These are phyloP conservation scores for Andrena bicolor DNA, from an alignment of 2,888 invertebrate species.

Conservation along the genomic window DNA sequence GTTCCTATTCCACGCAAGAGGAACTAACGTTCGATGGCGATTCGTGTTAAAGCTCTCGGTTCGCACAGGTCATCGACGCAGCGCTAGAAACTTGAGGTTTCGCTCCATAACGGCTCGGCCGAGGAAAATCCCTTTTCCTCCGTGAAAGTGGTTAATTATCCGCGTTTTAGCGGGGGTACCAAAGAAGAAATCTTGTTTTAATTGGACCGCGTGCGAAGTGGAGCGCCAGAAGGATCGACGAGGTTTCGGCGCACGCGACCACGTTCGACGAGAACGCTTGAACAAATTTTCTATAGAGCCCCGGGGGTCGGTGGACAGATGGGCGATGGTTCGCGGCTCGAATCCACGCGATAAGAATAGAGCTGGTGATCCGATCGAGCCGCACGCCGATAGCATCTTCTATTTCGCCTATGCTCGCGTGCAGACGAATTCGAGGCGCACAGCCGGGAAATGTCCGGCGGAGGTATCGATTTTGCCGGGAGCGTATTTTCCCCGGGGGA, in stretches of 20 bases:
- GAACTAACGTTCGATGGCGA: not conserved
- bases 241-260: constrained; percentile 17
- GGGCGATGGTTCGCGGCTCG: not conserved
- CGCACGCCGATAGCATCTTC: constrained; percentile 42
- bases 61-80: not conserved
- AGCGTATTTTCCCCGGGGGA: constrained; percentile 17
- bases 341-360: constrained; percentile 35
- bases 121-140: constrained; percentile 51
- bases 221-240: constrained; percentile 33
- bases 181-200: constrained; percentile 53
- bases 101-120: constrained; percentile 46
- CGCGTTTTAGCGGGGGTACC: constrained; percentile 10
- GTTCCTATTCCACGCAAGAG: not conserved
- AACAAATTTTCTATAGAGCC: not conserved
- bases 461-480: constrained; percentile 62
- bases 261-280: not conserved
- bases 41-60: too few species aligned
- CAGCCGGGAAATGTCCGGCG: constrained; percentile 41
- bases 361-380: constrained; percentile 11
- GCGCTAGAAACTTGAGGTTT: constrained; percentile 55
- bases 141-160: constrained; percentile 56
- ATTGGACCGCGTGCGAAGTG: constrained; percentile 32
- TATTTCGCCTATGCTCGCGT: constrained; percentile 19
- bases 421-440: constrained; percentile 41
- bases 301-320: not conserved